Conservation (phyloP, 1,140 invertebrate genomes). For the Drosophila baimaii region DNA sequence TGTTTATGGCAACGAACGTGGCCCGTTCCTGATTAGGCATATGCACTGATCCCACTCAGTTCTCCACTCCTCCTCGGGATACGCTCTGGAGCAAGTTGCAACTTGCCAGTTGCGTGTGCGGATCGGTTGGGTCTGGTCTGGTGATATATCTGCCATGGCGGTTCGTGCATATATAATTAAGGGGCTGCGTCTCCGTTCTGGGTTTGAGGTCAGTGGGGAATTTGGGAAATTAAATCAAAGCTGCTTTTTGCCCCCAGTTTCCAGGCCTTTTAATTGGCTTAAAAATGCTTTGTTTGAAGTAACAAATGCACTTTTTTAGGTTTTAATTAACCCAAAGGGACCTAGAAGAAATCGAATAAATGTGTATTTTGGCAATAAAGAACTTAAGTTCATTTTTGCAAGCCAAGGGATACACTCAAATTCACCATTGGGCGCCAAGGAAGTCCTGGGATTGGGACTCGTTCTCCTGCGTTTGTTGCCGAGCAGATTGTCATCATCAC, state of each 20-base stretch:
- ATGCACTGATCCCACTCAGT: slow-evolving; percentile 20
- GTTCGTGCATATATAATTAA: slow-evolving; percentile 78
- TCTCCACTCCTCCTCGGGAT: slow-evolving; percentile 2
- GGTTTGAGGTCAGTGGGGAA: slow-evolving; percentile 36
- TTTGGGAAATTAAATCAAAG: slow-evolving; percentile 5
- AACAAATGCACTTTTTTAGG: too few species aligned
- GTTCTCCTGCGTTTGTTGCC: slow-evolving; percentile 31
- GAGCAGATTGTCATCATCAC: slow-evolving; percentile 75
- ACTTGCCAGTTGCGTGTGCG: slow-evolving; percentile 37
- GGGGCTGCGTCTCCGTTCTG: slow-evolving; percentile 26
- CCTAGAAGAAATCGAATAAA: too few species aligned
- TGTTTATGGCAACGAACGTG: slow-evolving; percentile 47
- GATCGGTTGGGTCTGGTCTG: slow-evolving; percentile 42
- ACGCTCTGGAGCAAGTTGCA: background rate
- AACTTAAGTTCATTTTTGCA: too few species aligned
- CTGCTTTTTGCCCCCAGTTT: background rate
- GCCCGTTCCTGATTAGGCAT: slow-evolving; percentile 66
- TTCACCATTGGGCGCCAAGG: slow-evolving; percentile 29
- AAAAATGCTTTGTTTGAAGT: background rate
- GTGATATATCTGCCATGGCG: slow-evolving; percentile 76
- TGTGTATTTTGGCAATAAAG: background rate
- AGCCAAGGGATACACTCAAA: background rate
- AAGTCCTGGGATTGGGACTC: background rate
- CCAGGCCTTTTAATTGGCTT: background rate
- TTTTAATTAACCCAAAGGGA: too few species aligned